Evolutionary conservation across 2,113 vertebrate species (phyloP).

Genomic region (Prionailurus bengalensis): DNA sequence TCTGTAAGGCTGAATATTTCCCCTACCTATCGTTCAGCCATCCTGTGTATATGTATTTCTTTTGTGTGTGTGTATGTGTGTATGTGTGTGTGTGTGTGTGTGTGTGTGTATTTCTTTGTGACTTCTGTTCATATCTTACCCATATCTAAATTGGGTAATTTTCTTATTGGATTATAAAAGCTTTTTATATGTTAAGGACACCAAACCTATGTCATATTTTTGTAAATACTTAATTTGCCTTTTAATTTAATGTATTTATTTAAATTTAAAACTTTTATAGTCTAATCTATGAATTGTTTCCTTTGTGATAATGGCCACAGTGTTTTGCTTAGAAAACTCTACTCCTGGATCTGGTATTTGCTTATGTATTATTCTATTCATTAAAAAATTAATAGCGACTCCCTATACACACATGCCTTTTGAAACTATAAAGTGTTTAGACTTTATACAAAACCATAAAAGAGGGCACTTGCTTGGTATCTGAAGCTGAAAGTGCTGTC

Average conservation of each 20-base stretch:
- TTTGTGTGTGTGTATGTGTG: too few relatives aligned
- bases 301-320: slow-evolving; percentile 7
- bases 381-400: slow-evolving; percentile 24
- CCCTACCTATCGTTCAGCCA: background rate
- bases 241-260: slow-evolving; percentile 46
- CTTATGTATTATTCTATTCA: slow-evolving; percentile 28
- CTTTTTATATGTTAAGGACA: slow-evolving; percentile 69
- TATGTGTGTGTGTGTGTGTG: background rate
- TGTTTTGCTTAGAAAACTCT: background rate
- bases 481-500: slow-evolving; percentile 53
- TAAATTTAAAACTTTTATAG: slow-evolving; percentile 20
- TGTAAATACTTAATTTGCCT: slow-evolving; percentile 25
- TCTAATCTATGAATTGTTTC: background rate
- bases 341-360: background rate
- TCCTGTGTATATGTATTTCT: background rate
- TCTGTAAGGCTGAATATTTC: slow-evolving; percentile 33
- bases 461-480: slow-evolving; percentile 55
- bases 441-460: slow-evolving; percentile 65
- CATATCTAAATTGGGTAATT: slow-evolving; percentile 15
- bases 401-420: background rate
- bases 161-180: slow-evolving; percentile 62
- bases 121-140: background rate
- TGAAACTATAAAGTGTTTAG: slow-evolving; percentile 67
- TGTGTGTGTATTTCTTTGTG: background rate
- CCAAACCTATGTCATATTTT: background rate